Percentiles rank a stretch among this genome's conserved stretches.
Conservation (phyloP, 2,797 vertebrate species). For the Myotis daubentonii region DNA sequence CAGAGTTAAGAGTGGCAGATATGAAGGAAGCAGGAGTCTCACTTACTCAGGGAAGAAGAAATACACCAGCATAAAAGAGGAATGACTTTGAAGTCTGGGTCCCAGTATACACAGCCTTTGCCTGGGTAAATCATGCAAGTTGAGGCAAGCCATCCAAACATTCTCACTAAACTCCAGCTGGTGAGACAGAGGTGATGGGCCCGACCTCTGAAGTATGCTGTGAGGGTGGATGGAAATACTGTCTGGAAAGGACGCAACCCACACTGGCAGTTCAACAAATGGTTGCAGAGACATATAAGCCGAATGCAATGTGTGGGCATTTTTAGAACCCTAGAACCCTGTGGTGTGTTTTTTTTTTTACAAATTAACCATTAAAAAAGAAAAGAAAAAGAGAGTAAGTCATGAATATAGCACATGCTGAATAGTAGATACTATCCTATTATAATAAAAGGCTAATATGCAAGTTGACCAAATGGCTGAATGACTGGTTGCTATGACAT, state of each 20-base stretch:
- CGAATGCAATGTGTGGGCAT: background rate
- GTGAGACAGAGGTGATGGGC: background rate
- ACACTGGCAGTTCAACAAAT: background rate
- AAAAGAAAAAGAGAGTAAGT: background rate
- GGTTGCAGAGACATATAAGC: background rate
- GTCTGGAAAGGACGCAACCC: background rate
- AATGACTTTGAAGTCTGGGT: background rate
- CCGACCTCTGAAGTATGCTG: background rate
- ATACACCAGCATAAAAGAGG: background rate
- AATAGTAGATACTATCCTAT: background rate
- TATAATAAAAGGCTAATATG: too few relatives aligned
- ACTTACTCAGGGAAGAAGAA: background rate
- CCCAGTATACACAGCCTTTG: fast-evolving
- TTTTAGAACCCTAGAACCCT: background rate
- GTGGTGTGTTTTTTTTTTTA: background rate
- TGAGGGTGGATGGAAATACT: background rate
- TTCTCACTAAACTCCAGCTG: background rate
- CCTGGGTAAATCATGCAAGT: background rate
- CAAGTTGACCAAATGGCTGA: too few relatives aligned
- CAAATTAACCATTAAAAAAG: background rate
- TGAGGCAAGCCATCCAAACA: background rate
- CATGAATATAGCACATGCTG: background rate
- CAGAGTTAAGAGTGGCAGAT: background rate
- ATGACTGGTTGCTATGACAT: too few relatives aligned
- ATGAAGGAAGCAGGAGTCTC: background rate